Evolutionary conservation across 2,113 vertebrate genomes (phyloP), one percentile per base, ranked within the genome.

Genomic region (Megaleporinus macrocephalus): DNA sequence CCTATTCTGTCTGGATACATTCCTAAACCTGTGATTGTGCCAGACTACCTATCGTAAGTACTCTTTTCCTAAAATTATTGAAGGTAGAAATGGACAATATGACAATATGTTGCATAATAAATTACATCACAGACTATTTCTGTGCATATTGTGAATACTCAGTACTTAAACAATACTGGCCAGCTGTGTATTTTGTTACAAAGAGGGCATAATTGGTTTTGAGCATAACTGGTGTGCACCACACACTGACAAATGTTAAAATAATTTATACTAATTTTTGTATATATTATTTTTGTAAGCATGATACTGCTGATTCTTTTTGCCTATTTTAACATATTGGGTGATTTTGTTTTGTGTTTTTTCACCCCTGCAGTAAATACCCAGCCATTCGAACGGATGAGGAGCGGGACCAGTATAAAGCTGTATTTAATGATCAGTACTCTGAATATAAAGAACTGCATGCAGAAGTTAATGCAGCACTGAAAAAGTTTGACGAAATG

Each of bases 401-500:
- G 51, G 96, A 98, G 83, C 94, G 96, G 57, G 97, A 99, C 81
- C 95, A 96, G 84, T 99, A 98, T 86, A 97, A 97, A 83, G 98
- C 98, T 0, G 98, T 99, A 73, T 99, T 99, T 86, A 98, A 98
- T 61, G 98, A 99, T 90, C 98, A 99, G 91, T 98, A 97, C 68
- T 93, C 98, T 0, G 98, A 99, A 86, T 99, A 99, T 92, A 99
- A 98, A 84, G 98, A 99, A 81, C 92, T 99, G 6, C 96, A 97
- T 24, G 41, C 91, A 0, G 98, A 99, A 41, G 95, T 99, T 26
- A 95, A 97, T 53, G 89, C 90, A 0, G 88, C 96, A 10, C 36
- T 95, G 68, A 96, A 93, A 86, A 98, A 95, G 88, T 95, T 99
- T 18, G 93, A 96, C 1, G 95, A 99, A 82, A 93, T 99, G 90